Base-by-base conservation (phyloP, 2,113 vertebrate genomes). In the Azemiops feae region DNA sequence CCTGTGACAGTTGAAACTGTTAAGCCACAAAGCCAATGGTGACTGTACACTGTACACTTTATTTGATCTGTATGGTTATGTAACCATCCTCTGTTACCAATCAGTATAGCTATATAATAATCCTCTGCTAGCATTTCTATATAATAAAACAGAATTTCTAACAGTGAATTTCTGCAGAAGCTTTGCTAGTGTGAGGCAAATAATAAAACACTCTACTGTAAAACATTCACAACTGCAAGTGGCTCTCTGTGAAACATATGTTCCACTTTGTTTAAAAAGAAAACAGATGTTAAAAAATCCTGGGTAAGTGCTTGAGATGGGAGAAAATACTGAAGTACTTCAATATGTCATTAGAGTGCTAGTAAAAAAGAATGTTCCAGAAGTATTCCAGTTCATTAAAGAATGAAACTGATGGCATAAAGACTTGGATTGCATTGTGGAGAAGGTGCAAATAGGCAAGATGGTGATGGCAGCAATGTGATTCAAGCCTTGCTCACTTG, bases 181-280 rank as follows among this genome's bases (percentile, higher is more conserved):
- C 53, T 92, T 81, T 85, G 64, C 39, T 47, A 58, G 14, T 52
- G 54, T 18, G 43, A 3, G 58, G 11, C 27, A 60, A 92, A 92
- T 53, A 88, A 92, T 54, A 85, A 52, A 88, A 10, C 5, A 81
- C n/a, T 69, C 74, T 47, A 1, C 81, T 23, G 27, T 30, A 88
- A 54, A 11, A 64, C 52, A 27, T 90, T 94, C n/a, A 81, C 89
- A 86, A 88, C 14, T 57, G 23, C 89, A 87, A 90, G 88, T 53
- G 87, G 3, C 22, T 90, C 64, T 93, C 3, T 93, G 10, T 92
- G 47, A n/a, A 94, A 92, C 74, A 0, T 43, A 34, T 23, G 89
- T 89, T 89, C 30, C 89, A 87, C 88, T 90, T 85, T 81, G 47
- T 90, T 91, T 92, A 47, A 87, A 92, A 64, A 90, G 50, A 87